phyloP scores from a whole-genome alignment of 2,888 invertebrate species.

The Bellardia bayeri region DNA sequence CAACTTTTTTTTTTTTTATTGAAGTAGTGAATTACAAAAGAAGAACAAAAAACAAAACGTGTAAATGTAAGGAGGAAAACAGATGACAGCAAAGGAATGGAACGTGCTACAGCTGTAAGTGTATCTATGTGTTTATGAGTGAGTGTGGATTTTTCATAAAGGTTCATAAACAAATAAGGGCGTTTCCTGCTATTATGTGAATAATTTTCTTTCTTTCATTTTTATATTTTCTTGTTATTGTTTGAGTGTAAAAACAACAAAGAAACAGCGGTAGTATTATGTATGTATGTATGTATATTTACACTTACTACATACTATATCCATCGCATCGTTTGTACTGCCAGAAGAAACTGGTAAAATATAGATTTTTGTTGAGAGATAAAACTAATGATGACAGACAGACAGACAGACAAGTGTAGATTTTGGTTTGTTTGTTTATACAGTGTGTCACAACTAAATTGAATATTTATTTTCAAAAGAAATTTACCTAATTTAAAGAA shows the following conservation, averaged over 20 bases:
- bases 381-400: conserved; percentile 52
- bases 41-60: conserved; percentile 3
- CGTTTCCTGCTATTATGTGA: conserved; percentile 71
- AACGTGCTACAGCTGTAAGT: conserved; percentile 62
- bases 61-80: conserved; percentile 38
- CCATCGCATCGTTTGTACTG: too few relatives aligned
- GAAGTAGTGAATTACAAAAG: conserved; percentile 2
- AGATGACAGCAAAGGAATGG: conserved; percentile 55
- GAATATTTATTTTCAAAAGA: neutral
- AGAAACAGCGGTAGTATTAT: conserved; percentile 49
- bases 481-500: conserved; percentile 38
- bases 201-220: conserved; percentile 28
- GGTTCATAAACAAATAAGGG: conserved; percentile 70
- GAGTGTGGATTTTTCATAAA: conserved; percentile 23
- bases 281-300: neutral
- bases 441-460: neutral
- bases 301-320: neutral
- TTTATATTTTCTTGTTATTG: conserved; percentile 28
- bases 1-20: neutral
- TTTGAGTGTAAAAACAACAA: conserved; percentile 37
- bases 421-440: conserved; percentile 2
- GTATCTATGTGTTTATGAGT: neutral
- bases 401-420: conserved; percentile 60
- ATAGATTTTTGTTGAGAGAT: conserved; percentile 53
- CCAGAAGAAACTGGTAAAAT: conserved; percentile 47